Evolutionary conservation across 1,140 invertebrate species (phyloP), one percentile per base, ranked within the genome.

Genomic region (Aphaenogaster ashmeadi): DNA sequence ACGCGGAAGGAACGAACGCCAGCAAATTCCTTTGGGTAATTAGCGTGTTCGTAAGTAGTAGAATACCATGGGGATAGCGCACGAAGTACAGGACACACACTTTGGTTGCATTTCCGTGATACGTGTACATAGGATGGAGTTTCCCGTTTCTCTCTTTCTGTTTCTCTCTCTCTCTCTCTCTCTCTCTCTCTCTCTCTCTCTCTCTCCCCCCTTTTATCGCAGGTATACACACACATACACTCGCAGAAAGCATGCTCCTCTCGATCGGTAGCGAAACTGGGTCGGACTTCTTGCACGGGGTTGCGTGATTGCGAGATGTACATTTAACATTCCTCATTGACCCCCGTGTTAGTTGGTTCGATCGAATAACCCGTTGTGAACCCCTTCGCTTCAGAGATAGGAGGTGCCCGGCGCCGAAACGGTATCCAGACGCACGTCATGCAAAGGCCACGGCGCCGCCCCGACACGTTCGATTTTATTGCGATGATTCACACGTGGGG

Each of bases 11-110:
- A 84, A 87, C 58, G 69, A 85, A 69, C 15, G 86, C 41, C 58
- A 27, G 78, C 58, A 44, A 90, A 89, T 91, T 90, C 89, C 90
- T 90, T 90, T 90, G 84, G 90, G 83, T 84, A 91, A 91, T 91
- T 91, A 91, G 80, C 83, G 89, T 90, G 88, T 84, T 77, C 89
- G 83, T 69, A 87, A 91, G 74, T 72, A 50, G 64, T 38, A 71
- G 69, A 71, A 85, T 33, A 44, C 60, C 21, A 8, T 66, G 27
- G 64, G 58, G 47, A 60, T 41, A 66, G 67, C 50, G 62, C 64
- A 27, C 9, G 56, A 86, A 47, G 21, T 54, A 33, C 52, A 75
- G 72, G 69, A 74, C 66, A 69, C 11, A 69, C 66, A 69, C 41
- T 84, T 62, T 7, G 69, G 44, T 75, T 84, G 56, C 80, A 13